Percentiles rank a stretch among this genome's conserved stretches.
These are phyloP conservation scores for Gobius niger DNA, from an alignment of 2,113 vertebrate genomes.

Conservation along the genomic window DNA sequence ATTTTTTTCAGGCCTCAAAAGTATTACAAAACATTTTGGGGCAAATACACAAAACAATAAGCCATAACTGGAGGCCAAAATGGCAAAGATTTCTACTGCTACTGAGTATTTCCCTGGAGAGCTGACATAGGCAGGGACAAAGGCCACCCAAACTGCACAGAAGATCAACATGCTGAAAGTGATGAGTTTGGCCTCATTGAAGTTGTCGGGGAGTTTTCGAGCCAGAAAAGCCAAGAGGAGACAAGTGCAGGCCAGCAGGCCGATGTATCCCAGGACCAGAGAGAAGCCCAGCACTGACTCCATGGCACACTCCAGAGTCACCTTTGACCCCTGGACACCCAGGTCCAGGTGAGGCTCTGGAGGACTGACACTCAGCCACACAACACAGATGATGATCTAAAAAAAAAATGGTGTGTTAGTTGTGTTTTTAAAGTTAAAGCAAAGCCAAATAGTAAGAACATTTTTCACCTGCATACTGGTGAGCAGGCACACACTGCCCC, in stretches of 20 bases:
- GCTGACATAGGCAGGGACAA: constrained; percentile 74
- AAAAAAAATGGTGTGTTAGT: constrained; percentile 2
- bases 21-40: constrained; percentile 76
- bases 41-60: constrained; percentile 72
- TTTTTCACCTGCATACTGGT: constrained; percentile 52
- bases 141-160: constrained; percentile 73
- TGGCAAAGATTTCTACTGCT: constrained; percentile 74
- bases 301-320: constrained; percentile 72
- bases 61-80: constrained; percentile 69
- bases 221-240: constrained; percentile 76
- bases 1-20: constrained; percentile 71
- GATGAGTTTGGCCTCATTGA: constrained; percentile 72
- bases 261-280: constrained; percentile 77
- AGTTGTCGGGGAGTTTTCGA: constrained; percentile 71
- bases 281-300: constrained; percentile 70
- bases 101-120: constrained; percentile 69
- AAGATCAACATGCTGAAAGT: constrained; percentile 82
- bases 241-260: constrained; percentile 70
- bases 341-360: constrained; percentile 63
- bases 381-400: constrained; percentile 70
- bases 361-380: constrained; percentile 70
- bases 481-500: constrained; percentile 63
- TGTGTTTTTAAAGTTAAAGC: neutral
- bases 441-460: too few species aligned
- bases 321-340: constrained; percentile 57